Evolutionary conservation across 2,797 vertebrate genomes (phyloP).

Genomic region (Takifugu ocellatus): DNA sequence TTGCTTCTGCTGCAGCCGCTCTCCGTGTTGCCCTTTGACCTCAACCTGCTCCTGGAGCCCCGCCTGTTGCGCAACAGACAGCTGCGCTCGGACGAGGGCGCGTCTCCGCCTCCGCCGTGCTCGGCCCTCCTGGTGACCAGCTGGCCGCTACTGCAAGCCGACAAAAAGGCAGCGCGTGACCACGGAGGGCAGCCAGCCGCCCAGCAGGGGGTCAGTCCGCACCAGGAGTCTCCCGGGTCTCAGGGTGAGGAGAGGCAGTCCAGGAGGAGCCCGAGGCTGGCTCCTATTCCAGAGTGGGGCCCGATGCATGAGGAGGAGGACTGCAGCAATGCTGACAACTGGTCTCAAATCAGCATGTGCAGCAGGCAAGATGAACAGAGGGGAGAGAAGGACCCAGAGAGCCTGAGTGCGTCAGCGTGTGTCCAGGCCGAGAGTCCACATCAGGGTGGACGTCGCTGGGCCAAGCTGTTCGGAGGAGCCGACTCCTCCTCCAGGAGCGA

Average conservation of each 20-base stretch:
- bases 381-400: slow-evolving; percentile 25
- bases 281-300: slow-evolving; percentile 59
- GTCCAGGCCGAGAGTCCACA: slow-evolving; percentile 36
- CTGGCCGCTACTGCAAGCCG: slow-evolving; percentile 58
- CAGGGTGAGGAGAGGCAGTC: slow-evolving; percentile 65
- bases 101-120: slow-evolving; percentile 78
- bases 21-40: slow-evolving; percentile 89
- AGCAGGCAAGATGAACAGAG: slow-evolving; percentile 32
- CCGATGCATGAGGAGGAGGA: slow-evolving; percentile 78
- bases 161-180: slow-evolving; percentile 35
- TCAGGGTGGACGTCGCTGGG: slow-evolving; percentile 81
- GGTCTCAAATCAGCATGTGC: slow-evolving; percentile 52
- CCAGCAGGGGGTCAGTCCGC: slow-evolving; percentile 77
- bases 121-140: slow-evolving; percentile 82
- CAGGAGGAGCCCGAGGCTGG: slow-evolving; percentile 29
- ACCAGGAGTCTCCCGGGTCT: slow-evolving; percentile 63
- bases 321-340: slow-evolving; percentile 37
- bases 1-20: slow-evolving; percentile 91
- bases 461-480: slow-evolving; percentile 86
- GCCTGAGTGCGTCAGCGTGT: slow-evolving; percentile 48
- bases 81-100: slow-evolving; percentile 72
- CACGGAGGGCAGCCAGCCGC: slow-evolving; percentile 72
- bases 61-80: slow-evolving; percentile 78
- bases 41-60: slow-evolving; percentile 88
- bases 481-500: slow-evolving; percentile 61